A percentile compares a stretch with the other conserved stretches of the same genome.
Evolutionary conservation across 2,113 vertebrate species (phyloP).

Genomic region (Lophotis ruficrista): DNA sequence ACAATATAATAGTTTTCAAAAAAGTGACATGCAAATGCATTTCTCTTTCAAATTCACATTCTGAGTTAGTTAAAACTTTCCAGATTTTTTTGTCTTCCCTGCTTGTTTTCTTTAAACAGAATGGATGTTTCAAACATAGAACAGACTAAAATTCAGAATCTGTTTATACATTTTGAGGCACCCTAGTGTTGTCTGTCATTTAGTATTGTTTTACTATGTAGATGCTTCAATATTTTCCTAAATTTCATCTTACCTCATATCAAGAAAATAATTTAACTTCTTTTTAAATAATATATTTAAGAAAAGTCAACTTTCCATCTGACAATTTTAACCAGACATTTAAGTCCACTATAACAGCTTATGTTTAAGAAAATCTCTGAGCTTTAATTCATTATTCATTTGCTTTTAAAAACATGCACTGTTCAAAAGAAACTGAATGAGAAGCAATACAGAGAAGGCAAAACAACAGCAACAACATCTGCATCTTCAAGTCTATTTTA

Average conservation of each 20-base stretch:
- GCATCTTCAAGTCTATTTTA: conserved; percentile 6
- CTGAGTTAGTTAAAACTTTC: background rate
- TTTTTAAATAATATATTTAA: background rate
- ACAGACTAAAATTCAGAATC: background rate
- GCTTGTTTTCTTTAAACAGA: background rate
- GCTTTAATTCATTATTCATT: background rate
- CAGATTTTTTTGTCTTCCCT: background rate
- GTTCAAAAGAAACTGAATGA: background rate
- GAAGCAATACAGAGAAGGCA: background rate
- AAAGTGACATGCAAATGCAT: background rate
- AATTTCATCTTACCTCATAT: background rate
- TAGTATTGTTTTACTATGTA: background rate
- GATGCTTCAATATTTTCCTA: background rate
- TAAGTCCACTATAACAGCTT: background rate
- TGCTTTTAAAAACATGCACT: background rate
- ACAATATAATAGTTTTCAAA: background rate
- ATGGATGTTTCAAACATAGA: background rate
- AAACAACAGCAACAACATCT: conserved; percentile 1
- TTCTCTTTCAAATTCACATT: background rate
- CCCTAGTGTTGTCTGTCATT: background rate
- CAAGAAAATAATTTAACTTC: background rate
- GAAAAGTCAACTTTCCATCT: background rate
- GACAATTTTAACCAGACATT: background rate
- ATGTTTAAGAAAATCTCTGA: background rate
- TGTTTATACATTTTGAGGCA: background rate